Evolutionary conservation across 2,113 vertebrate species (phyloP).

Genomic region (Bubo blakistoni): DNA sequence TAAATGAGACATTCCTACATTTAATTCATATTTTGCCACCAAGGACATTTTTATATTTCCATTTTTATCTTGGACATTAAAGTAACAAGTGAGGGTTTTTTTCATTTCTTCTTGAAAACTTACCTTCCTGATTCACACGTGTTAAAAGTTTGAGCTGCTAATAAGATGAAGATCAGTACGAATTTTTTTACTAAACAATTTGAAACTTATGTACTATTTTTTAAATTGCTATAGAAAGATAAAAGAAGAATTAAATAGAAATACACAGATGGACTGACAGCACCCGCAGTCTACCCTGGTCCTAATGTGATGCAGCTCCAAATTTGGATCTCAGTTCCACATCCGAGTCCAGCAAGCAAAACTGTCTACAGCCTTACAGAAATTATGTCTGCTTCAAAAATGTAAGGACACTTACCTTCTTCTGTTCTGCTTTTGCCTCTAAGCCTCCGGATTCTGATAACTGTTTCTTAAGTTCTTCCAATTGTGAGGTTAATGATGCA

Average conservation of each 20-base stretch:
- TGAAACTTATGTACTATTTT: neutral
- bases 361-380: neutral
- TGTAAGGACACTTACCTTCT: constrained; percentile 66
- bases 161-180: neutral
- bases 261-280: neutral
- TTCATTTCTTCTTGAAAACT: neutral
- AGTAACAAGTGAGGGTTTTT: neutral
- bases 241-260: neutral
- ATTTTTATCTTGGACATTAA: neutral
- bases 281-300: neutral
- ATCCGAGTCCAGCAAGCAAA: neutral
- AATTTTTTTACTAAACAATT: neutral
- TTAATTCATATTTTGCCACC: neutral
- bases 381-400: neutral
- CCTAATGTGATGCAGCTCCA: neutral
- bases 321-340: neutral
- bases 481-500: constrained; percentile 79
- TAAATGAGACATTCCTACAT: neutral
- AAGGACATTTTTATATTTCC: neutral
- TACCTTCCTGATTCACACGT: neutral
- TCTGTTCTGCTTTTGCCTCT: constrained; percentile 69
- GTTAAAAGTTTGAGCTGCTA: neutral
- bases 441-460: constrained; percentile 46
- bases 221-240: neutral
- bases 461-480: constrained; percentile 84